Percentiles rank a stretch among this genome's conserved stretches.
phyloP scores from a whole-genome alignment of 2,113 vertebrate genomes.

The Craseonycteris thonglongyai region DNA sequence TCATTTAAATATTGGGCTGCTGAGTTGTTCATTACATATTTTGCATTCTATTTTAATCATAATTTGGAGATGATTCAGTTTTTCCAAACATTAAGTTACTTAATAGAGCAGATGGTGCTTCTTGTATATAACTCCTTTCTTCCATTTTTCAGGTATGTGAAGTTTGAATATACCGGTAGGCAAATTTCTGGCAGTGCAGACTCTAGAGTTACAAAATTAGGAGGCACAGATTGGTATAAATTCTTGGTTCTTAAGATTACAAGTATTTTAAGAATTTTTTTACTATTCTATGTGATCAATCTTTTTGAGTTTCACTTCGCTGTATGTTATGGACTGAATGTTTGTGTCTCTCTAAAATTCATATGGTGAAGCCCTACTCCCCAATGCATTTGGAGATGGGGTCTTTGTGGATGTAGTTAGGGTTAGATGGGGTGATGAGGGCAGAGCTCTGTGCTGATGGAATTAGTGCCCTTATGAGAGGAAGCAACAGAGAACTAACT shows the following conservation, averaged over 20 bases:
- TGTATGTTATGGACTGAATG: not conserved
- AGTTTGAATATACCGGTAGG: not conserved
- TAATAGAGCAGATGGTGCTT: conserved; percentile 8
- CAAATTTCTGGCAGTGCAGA: conserved; percentile 16
- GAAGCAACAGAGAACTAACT: not conserved
- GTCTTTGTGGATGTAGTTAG: not conserved
- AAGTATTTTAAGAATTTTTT: not conserved
- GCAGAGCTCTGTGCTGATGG: not conserved
- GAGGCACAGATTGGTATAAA: not conserved
- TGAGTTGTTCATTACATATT: conserved; percentile 31
- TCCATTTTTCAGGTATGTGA: conserved; percentile 40
- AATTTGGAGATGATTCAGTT: conserved; percentile 34
- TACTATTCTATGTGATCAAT: not conserved
- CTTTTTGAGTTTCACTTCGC: not conserved
- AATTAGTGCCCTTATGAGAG: not conserved
- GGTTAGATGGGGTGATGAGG: not conserved
- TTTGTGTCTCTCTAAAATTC: not conserved
- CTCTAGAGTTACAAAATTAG: not conserved
- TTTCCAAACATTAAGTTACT: conserved; percentile 54
- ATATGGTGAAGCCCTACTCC: not conserved
- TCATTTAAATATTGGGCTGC: not conserved
- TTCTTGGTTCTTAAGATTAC: not conserved
- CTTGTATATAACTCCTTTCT: not conserved
- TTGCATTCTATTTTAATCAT: conserved; percentile 57
- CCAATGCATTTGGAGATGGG: not conserved